These are phyloP conservation scores for Portevinia maculata DNA, from an alignment of 2,888 invertebrate species.

Conservation along the genomic window DNA sequence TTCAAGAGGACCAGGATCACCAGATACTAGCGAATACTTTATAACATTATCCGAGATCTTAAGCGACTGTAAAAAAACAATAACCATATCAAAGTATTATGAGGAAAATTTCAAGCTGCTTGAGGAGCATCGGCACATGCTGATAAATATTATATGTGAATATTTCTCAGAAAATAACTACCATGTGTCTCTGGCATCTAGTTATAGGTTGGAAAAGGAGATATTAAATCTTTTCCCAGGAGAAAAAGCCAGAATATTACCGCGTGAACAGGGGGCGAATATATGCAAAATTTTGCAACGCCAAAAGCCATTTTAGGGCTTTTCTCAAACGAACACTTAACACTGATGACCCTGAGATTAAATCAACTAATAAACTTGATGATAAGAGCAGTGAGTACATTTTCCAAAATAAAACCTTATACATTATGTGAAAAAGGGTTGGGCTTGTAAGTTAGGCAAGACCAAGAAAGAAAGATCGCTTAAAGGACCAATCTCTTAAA, in stretches of 20 bases:
- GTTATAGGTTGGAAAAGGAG: conserved; percentile 49
- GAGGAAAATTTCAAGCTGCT: conserved; percentile 9
- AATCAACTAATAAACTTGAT: no score
- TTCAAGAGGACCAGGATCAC: no score
- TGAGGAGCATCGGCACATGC: conserved; percentile 36
- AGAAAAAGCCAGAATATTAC: conserved; percentile 56
- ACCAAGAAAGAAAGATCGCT: no score
- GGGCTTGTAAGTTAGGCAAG: no score
- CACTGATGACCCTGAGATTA: no score
- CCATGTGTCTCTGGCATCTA: conserved; percentile 44
- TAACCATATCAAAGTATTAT: conserved; percentile 9
- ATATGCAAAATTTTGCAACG: conserved; percentile 48
- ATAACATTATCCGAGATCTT: not conserved
- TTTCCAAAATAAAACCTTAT: no score
- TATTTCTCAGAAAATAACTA: conserved; percentile 37
- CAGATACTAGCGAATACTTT: not conserved
- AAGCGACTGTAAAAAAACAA: not conserved
- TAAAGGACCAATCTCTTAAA: no score
- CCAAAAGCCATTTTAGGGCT: no score
- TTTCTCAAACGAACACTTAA: no score
- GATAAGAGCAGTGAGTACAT: no score
- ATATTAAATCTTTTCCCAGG: conserved; percentile 49
- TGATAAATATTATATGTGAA: conserved; percentile 44
- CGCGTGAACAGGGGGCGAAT: conserved; percentile 55
- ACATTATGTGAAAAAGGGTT: no score